Conservation (phyloP, 1,140 invertebrate genomes). For the Schlechtendalia chinensis region DNA sequence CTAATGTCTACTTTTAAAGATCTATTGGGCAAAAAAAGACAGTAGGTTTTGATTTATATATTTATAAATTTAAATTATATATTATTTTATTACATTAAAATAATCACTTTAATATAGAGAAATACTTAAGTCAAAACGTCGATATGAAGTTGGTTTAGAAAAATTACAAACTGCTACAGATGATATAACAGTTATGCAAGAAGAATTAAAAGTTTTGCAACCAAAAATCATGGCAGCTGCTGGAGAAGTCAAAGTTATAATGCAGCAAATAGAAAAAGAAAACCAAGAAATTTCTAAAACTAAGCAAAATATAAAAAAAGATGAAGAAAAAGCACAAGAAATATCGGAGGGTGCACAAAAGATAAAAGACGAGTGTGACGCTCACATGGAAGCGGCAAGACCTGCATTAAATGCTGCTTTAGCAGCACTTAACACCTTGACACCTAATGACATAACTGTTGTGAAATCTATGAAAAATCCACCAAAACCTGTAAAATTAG, state of each 20-base stretch:
- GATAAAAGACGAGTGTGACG: constrained; percentile 94
- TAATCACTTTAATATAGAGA: constrained; percentile 60
- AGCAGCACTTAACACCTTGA: constrained; percentile 86
- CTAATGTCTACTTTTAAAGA: constrained; percentile 87
- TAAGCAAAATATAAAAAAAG: constrained; percentile 64
- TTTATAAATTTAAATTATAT: not conserved
- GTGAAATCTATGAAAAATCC: constrained; percentile 98
- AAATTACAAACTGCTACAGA: constrained; percentile 80
- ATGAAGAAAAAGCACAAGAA: constrained; percentile 69
- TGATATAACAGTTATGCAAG: constrained; percentile 82
- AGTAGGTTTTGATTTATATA: constrained; percentile 58
- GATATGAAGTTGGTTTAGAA: constrained; percentile 84
- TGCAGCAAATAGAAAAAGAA: constrained; percentile 78
- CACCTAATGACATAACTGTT: constrained; percentile 86
- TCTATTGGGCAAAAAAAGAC: constrained; percentile 74
- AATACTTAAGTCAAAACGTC: constrained; percentile 64
- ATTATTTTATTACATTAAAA: not conserved
- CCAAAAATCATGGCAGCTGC: constrained; percentile 85
- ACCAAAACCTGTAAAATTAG: constrained; percentile 85
- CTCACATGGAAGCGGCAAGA: constrained; percentile 87
- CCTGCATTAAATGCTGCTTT: constrained; percentile 89
- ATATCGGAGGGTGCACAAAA: constrained; percentile 77
- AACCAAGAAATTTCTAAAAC: constrained; percentile 80
- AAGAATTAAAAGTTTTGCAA: constrained; percentile 78
- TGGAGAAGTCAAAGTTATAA: constrained; percentile 76